Conservation (phyloP, 1,140 invertebrate genomes). For the Hyposmocoma kahamanoa region DNA sequence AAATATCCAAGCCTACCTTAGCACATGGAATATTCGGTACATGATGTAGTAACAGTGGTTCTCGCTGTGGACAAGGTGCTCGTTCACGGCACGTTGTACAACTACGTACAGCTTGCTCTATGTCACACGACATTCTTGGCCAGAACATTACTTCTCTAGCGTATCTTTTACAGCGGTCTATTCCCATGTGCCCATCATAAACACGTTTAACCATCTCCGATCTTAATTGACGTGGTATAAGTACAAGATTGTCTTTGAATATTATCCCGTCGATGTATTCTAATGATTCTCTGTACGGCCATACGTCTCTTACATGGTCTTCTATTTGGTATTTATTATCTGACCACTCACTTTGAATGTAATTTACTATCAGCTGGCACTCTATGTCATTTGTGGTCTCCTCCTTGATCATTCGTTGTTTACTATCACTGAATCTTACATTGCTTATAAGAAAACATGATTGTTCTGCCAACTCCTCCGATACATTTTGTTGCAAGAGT, state of each 20-base stretch:
- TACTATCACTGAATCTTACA: slow-evolving; percentile 4
- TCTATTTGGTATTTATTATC: neutral
- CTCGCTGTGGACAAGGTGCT: slow-evolving; percentile 13
- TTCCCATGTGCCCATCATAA: slow-evolving; percentile 36
- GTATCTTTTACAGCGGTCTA: slow-evolving; percentile 26
- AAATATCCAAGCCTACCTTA: slow-evolving; percentile 8
- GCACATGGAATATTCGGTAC: slow-evolving; percentile 1
- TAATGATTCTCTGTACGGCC: neutral
- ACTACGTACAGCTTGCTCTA: slow-evolving; percentile 20
- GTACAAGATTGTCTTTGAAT: neutral
- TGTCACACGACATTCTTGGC: slow-evolving; percentile 30
- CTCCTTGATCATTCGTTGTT: neutral
- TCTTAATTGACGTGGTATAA: slow-evolving; percentile 6
- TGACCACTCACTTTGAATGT: slow-evolving; percentile 4
- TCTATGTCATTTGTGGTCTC: neutral
- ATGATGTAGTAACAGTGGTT: neutral
- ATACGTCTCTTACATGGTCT: neutral
- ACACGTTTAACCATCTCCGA: slow-evolving; percentile 18
- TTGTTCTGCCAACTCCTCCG: slow-evolving; percentile 4
- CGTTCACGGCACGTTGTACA: slow-evolving; percentile 18
- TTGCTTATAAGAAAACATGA: slow-evolving; percentile 4
- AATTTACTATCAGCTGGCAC: neutral
- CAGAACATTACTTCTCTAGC: slow-evolving; percentile 36
- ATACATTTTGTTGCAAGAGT: slow-evolving; percentile 4
- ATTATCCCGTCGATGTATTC: slow-evolving; percentile 5